A percentile compares a stretch with the other conserved stretches of the same genome.
These are phyloP conservation scores for Margarornis squamiger DNA, from an alignment of 2,797 vertebrate genomes.

Conservation along the genomic window DNA sequence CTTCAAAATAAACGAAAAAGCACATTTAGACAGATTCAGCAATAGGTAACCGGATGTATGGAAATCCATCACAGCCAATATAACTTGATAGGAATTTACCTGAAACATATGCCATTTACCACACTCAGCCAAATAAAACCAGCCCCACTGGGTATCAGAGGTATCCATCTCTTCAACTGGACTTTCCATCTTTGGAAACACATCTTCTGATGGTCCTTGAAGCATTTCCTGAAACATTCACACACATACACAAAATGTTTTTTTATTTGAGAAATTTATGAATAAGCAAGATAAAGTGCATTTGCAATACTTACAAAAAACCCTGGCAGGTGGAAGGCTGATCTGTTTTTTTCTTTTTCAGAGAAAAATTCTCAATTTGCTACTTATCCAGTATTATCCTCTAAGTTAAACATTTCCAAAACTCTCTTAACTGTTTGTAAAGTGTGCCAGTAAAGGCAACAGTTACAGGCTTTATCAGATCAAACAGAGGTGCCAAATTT, in stretches of 20 bases:
- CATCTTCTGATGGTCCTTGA: constrained; percentile 64
- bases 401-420: background rate
- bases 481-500: background rate
- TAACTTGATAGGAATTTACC: constrained; percentile 72
- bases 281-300: background rate
- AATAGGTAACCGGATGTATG: background rate
- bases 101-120: constrained; percentile 99
- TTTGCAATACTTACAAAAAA: background rate
- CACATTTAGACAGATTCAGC: background rate
- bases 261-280: background rate
- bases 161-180: constrained; percentile 92
- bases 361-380: background rate
- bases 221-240: constrained; percentile 73
- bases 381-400: background rate
- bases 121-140: constrained; percentile 97
- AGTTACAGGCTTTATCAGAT: background rate
- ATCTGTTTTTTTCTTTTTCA: background rate
- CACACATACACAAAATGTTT: background rate
- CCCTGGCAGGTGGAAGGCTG: background rate
- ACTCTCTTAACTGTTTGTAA: background rate
- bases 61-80: background rate
- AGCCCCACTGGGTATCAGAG: constrained; percentile 92
- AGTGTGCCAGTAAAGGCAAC: background rate
- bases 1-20: constrained; percentile 76
- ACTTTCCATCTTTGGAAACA: constrained; percentile 24